Base-by-base conservation (phyloP, 2,797 vertebrate species). In the Anableps anableps region DNA sequence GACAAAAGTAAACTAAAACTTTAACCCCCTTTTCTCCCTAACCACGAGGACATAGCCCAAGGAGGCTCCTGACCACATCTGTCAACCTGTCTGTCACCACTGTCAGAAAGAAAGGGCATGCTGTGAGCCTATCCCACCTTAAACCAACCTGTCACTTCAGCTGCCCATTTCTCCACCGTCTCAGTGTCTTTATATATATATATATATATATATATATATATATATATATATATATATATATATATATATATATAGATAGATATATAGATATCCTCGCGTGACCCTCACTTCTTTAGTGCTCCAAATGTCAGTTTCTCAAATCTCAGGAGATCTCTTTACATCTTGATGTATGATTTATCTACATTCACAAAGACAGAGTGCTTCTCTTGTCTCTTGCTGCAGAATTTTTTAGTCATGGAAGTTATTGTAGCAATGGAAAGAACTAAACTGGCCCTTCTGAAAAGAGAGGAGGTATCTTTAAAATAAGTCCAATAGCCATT, bases 51-150 rank as follows among this genome's bases (percentile, higher is more conserved):
- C 7, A 13, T 17, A 10, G 47, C 38, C 31, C 47, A 36, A 31
- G 13, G 48, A 73, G 72, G n/a, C 72, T 73, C 72, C 31, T 51
- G 72, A 6, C 72, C 11, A 29, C 48, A 51, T 51, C 72, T 36
- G 48, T 74, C 48, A 74, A 43, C 38, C 66, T n/a, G 41, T 45
- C 66, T 45, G 41, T 58, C 53, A 58, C 8, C 53, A 11, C 26
- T 58, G n/a, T 34, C 38, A 70, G 23, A 70, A 74, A 51, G 10
- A 53, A 36, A 51, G 48, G 72, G 48, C 48, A 34, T 51, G 72
- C 48, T 74, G 72, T 14, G 41, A 38, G 34, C 21, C 48, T 26
- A 34, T 26, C 48, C 21, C 72, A 74, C 48, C 48, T 14, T 16
- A 14, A 74, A 23, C 34, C 50, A 34, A 50, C 3, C 72, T 38